Percentiles rank a stretch among this genome's conserved stretches.
phyloP scores from a whole-genome alignment of 1,140 invertebrate species.

The Dufourea novaeangliae region DNA sequence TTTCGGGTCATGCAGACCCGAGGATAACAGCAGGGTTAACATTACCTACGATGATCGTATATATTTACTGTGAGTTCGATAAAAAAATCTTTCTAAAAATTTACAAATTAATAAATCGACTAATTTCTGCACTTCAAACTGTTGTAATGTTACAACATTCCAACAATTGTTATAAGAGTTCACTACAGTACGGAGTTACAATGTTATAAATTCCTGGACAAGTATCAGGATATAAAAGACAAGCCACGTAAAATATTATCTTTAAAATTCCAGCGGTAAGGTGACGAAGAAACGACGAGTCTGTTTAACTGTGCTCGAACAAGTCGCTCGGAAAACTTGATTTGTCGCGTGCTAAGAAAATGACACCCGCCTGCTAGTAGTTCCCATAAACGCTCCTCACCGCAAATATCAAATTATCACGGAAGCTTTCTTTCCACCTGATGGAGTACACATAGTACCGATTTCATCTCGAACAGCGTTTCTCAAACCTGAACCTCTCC shows the following conservation, averaged over 20 bases:
- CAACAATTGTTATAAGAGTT: no score
- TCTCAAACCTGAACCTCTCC: no score
- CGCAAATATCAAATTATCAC: constrained; percentile 21
- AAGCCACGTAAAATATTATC: neutral
- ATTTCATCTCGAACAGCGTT: neutral
- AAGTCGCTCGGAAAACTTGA: constrained; percentile 15
- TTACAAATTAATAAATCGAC: no score
- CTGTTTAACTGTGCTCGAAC: neutral
- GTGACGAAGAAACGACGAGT: neutral
- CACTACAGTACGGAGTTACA: neutral
- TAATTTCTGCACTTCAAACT: no score
- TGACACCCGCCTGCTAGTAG: neutral
- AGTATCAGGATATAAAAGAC: neutral
- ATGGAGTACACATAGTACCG: neutral
- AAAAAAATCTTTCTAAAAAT: no score
- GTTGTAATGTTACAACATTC: no score
- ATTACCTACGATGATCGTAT: no score
- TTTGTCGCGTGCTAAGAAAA: constrained; percentile 12
- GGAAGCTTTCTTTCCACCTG: neutral
- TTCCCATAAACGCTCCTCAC: neutral
- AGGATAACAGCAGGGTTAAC: no score
- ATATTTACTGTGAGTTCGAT: no score
- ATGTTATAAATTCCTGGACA: neutral
- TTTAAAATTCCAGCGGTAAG: neutral
- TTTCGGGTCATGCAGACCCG: no score